Evolutionary conservation across 2,888 invertebrate genomes (phyloP).

Genomic region (Macrophya annulata): DNA sequence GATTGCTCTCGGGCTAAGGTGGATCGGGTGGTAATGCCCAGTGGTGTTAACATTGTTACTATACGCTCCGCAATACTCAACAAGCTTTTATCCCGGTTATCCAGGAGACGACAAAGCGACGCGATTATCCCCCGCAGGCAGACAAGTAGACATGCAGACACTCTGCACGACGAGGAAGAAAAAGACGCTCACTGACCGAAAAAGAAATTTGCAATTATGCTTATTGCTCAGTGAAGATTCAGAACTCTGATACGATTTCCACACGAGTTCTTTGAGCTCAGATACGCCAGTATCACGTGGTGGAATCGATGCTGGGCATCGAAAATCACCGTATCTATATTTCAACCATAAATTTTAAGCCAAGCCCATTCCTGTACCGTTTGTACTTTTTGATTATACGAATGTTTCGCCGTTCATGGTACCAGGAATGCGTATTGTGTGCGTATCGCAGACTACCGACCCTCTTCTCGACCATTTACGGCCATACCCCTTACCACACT

Average conservation of each 20-base stretch:
- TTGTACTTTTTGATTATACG: conserved; percentile 8
- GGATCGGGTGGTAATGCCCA: conserved; percentile 40
- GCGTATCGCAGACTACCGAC: not conserved
- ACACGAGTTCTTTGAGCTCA: too few relatives aligned
- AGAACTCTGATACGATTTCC: not conserved
- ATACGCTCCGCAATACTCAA: not conserved
- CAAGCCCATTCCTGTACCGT: not conserved
- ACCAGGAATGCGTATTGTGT: conserved; percentile 50
- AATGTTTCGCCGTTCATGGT: conserved; percentile 40
- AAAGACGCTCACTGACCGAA: not conserved
- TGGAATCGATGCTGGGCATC: not conserved
- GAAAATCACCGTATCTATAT: not conserved
- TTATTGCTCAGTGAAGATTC: not conserved
- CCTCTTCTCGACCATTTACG: conserved; percentile 31
- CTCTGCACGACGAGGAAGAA: not conserved
- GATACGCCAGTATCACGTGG: not conserved
- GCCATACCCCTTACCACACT: not conserved
- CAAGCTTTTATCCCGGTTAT: not conserved
- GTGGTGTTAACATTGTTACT: conserved; percentile 55
- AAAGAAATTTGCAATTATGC: not conserved
- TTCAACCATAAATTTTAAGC: not conserved
- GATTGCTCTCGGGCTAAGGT: conserved; percentile 32
- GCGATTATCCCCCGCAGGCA: not conserved
- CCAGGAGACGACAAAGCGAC: not conserved
- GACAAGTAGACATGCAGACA: not conserved